A percentile compares a stretch with the other conserved stretches of the same genome.
Conservation (phyloP, 2,888 invertebrate species). For the Dynastes hyllus region DNA sequence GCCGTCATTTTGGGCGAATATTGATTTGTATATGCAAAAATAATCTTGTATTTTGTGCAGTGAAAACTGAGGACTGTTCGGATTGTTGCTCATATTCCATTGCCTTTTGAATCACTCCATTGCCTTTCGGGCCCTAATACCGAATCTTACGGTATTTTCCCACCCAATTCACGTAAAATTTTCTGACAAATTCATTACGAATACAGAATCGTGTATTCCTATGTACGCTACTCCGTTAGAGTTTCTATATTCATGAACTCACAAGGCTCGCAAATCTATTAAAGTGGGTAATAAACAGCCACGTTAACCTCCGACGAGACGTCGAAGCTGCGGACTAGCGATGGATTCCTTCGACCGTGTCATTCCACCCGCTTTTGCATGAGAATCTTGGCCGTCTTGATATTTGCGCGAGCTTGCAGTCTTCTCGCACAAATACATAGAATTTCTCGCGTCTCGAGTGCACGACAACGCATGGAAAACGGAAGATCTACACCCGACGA, state of each 20-base stretch:
- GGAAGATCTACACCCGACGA: constrained; percentile 59
- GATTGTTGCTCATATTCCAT: too few relatives aligned
- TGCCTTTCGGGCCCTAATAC: too few relatives aligned
- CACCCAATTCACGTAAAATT: constrained; percentile 3
- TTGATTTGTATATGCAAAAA: too few relatives aligned
- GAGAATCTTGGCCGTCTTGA: constrained; percentile 57
- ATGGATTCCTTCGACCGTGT: constrained; percentile 60
- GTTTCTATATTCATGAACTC: neutral
- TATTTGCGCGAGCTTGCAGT: constrained; percentile 37
- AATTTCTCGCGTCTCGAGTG: constrained; percentile 41
- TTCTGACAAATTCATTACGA: constrained; percentile 40
- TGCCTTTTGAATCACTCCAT: too few relatives aligned
- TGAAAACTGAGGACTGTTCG: too few relatives aligned
- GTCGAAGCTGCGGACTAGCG: neutral
- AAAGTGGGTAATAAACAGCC: constrained; percentile 27
- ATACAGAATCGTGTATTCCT: constrained; percentile 1
- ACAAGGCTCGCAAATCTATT: constrained; percentile 14
- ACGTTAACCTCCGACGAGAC: neutral
- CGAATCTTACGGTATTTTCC: constrained; percentile 3
- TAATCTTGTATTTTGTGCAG: too few relatives aligned
- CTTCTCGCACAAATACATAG: constrained; percentile 18
- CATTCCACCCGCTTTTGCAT: constrained; percentile 61
- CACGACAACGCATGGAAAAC: constrained; percentile 51
- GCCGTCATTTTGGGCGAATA: too few relatives aligned
- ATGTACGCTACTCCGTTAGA: neutral